Percentiles rank a stretch among this genome's conserved stretches.
Evolutionary conservation across 2,888 invertebrate species (phyloP).

Genomic region (Theretra japonica): DNA sequence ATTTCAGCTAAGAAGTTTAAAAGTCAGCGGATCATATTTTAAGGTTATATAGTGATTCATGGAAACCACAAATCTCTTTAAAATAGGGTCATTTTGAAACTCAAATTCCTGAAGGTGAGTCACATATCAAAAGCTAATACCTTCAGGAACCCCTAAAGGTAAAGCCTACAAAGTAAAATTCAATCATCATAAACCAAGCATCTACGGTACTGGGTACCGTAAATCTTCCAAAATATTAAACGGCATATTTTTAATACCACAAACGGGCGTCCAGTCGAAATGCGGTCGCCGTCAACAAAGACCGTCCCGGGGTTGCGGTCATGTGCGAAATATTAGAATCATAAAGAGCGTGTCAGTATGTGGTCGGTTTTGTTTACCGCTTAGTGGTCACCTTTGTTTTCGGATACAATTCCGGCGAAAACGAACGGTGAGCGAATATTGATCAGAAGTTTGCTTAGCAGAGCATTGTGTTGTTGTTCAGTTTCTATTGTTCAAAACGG

Average conservation of each 20-base stretch:
- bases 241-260: slow-evolving; percentile 44
- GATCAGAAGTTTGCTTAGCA: neutral
- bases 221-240: slow-evolving; percentile 39
- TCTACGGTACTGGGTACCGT: slow-evolving; percentile 2
- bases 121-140: neutral
- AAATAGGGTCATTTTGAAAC: too few relatives aligned
- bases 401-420: slow-evolving; percentile 9
- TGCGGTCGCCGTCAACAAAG: slow-evolving; percentile 60
- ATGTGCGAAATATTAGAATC: slow-evolving; percentile 45
- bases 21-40: too few relatives aligned
- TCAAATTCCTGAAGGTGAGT: neutral
- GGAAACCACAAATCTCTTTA: too few relatives aligned
- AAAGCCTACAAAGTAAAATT: slow-evolving; percentile 7
- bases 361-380: slow-evolving; percentile 23
- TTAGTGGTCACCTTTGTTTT: slow-evolving; percentile 20
- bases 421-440: slow-evolving; percentile 5
- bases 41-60: too few relatives aligned
- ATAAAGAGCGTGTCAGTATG: slow-evolving; percentile 27
- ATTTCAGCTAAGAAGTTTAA: too few relatives aligned
- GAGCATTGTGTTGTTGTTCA: neutral
- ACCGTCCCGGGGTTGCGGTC: slow-evolving; percentile 58
- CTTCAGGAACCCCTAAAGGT: neutral
- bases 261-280: slow-evolving; percentile 46
- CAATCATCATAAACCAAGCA: slow-evolving; percentile 6
- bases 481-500: slow-evolving; percentile 4